Base-by-base conservation (phyloP, 2,888 invertebrate genomes). In the Dorcus parallelipipedus region DNA sequence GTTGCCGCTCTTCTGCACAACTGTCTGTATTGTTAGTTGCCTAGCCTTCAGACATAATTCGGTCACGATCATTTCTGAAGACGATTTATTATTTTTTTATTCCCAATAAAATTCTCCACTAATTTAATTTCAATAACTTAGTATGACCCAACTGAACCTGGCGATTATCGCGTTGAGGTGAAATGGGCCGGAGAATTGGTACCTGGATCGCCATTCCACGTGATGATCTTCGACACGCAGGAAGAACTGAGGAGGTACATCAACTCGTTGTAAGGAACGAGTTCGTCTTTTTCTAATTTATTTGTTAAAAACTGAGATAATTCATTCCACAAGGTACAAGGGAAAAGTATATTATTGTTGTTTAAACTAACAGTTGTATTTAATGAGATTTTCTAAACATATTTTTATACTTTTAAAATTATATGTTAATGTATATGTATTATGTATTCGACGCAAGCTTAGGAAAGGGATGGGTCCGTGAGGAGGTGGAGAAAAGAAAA, bases 161-260 rank as follows among this genome's bases (percentile, higher is more conserved):
- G 99, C 38, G 97, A 99, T 79, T 99, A 99, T 79, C 86, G 97
- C 61, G 95, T 99, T 45, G 96, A 97, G 77, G 95, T 96, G 2
- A 91, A 92, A 77, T 99, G 98, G 98, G 97, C 98, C 3, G 97
- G 95, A 20, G 94, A 97, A 66, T 90, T 97, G 73, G 97, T 98
- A 23, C 97, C 97, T 51, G 98, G 98, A 54, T 97, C 96, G 45
- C 98, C 99, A 0, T 99, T 99, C 85, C 92, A 93, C 62, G 97
- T 99, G 64, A 94, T 97, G 91, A 99, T 99, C 71, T 97, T 98
- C 79, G 99, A 99, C 79, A 98, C 98, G 7, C 95, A 97, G 77
- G 95, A 97, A 77, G 98, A 99, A 78, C 83, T 97, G 61, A 85
- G 88, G 60, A 81, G 88, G 65, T 89, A 87, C 75, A 73, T 88